These are phyloP conservation scores for Sebastes nivosus DNA, from an alignment of 2,797 vertebrate species.

Conservation along the genomic window DNA sequence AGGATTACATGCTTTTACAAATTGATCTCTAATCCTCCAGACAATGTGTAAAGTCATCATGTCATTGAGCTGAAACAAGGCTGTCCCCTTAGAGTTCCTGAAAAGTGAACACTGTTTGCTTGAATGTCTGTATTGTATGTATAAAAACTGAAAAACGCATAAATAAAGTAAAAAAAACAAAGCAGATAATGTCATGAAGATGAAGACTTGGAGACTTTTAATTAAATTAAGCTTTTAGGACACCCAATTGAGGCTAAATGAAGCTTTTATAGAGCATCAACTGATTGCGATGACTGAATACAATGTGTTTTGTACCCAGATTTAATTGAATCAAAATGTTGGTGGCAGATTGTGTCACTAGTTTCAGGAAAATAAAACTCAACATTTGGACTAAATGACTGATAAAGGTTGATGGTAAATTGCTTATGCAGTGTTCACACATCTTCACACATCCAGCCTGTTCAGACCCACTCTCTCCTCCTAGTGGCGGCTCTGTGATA, in stretches of 20 bases:
- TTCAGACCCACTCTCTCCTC: conserved; percentile 64
- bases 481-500: conserved; percentile 62
- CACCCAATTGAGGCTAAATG: too few species aligned
- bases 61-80: background rate
- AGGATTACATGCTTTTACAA: background rate
- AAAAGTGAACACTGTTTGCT: too few species aligned
- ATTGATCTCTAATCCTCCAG: background rate
- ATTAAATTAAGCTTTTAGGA: background rate
- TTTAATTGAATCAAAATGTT: background rate
- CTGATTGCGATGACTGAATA: background rate
- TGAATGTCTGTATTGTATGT: too few species aligned
- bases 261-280: background rate
- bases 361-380: background rate
- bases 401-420: background rate
- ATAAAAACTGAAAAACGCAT: too few species aligned
- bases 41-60: background rate
- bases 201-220: background rate
- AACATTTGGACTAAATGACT: too few species aligned
- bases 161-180: too few species aligned
- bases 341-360: background rate
- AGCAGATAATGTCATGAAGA: background rate
- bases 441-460: conserved; percentile 14
- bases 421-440: background rate
- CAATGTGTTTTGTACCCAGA: background rate
- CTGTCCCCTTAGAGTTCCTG: too few species aligned